These are phyloP conservation scores for Ameiurus melas DNA, from an alignment of 2,113 vertebrate genomes.

Conservation along the genomic window DNA sequence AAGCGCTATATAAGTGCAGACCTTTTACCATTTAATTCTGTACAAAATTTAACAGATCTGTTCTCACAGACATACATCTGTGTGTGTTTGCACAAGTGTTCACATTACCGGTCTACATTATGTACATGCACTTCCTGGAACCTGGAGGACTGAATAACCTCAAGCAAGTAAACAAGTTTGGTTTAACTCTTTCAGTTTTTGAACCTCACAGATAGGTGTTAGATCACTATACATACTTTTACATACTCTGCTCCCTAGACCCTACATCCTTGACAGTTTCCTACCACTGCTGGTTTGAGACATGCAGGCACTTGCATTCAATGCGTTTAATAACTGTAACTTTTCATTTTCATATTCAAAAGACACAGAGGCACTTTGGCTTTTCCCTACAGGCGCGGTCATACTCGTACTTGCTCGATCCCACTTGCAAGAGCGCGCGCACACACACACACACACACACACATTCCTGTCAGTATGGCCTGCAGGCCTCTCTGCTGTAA, in stretches of 20 bases:
- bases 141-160: neutral
- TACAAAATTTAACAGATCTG: neutral
- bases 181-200: neutral
- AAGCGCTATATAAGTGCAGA: neutral
- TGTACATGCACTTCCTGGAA: neutral
- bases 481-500: slow-evolving; percentile 22
- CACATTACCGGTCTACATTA: neutral
- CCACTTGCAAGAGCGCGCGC: neutral
- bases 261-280: slow-evolving; percentile 6
- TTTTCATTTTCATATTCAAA: slow-evolving; percentile 41
- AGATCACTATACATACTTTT: neutral
- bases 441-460: neutral
- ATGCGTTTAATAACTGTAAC: slow-evolving; percentile 30
- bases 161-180: neutral
- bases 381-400: slow-evolving; percentile 31
- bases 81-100: neutral
- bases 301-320: slow-evolving; percentile 28
- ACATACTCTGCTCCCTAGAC: neutral
- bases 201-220: neutral
- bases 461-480: neutral
- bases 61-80: neutral
- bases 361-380: slow-evolving; percentile 19
- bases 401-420: neutral
- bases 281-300: slow-evolving; percentile 29
- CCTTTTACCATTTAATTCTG: neutral